These are phyloP conservation scores for Crotalus tigris DNA, from an alignment of 2,113 vertebrate genomes.

Conservation along the genomic window DNA sequence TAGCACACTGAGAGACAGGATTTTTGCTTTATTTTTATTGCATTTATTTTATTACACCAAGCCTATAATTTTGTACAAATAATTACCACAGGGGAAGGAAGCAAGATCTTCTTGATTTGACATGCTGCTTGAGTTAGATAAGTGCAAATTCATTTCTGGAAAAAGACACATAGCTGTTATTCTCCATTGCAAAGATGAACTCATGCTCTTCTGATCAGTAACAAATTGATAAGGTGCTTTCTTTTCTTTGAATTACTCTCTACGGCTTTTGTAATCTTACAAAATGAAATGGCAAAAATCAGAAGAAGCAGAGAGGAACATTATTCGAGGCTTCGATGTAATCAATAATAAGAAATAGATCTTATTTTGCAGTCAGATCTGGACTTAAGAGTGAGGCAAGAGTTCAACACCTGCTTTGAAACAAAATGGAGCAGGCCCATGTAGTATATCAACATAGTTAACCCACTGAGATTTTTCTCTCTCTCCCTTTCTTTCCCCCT, in stretches of 20 bases:
- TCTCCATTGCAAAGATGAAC: not conserved
- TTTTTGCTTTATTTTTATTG: not conserved
- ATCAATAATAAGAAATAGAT: not conserved
- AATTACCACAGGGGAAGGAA: not conserved
- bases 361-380: not conserved
- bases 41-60: not conserved
- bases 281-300: slow-evolving; percentile 4
- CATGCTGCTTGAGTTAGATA: not conserved
- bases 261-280: not conserved
- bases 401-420: not conserved
- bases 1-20: not conserved
- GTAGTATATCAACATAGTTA: not conserved
- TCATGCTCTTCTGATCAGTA: not conserved
- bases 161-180: not conserved
- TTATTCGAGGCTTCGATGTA: not conserved
- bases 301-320: not conserved
- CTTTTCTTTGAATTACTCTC: not conserved
- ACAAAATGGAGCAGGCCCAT: not conserved
- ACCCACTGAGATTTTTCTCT: not conserved
- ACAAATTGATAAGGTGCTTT: slow-evolving; percentile 9
- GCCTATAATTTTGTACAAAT: not conserved
- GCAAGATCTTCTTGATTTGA: not conserved
- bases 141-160: slow-evolving; percentile 17
- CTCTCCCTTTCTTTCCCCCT: fast-evolving
- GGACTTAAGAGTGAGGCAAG: not conserved